Base-by-base conservation (phyloP, 2,113 vertebrate species). In the Rhea americana region DNA sequence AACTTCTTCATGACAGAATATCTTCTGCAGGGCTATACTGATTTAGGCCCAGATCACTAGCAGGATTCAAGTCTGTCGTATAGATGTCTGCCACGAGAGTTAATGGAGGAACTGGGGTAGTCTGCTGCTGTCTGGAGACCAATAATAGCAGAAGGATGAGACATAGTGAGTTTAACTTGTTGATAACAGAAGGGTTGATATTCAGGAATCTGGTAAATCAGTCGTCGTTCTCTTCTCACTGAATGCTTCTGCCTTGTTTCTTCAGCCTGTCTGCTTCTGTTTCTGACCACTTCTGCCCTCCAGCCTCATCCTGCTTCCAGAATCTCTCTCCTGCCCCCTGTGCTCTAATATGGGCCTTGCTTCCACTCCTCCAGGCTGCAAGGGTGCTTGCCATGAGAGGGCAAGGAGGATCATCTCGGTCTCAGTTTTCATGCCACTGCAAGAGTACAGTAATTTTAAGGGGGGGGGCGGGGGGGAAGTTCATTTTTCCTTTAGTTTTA, bases 1-100 rank as follows among this genome's bases (percentile, higher is more conserved):
- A 41, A 30, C 13, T 11, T 37, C 0, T 2, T 19, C 0, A 0
- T 43, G 43, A 11, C 22, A 61, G 66, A 67, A 7, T 1, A 39
- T 13, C 28, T 85, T 56, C 12, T 32, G 39, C 9, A 41, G 58
- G 2, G 35, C 15, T 65, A 51, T 1, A 3, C 39, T 76, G 63
- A 1, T 3, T 28, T 41, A 2, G 3, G 25, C 45, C 16, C 1
- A 7, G 59, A 28, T 28, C 7, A 2, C 43, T 63, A 16, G 75
- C 35, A 59, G 28, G 14, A 39, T 5, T 56, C 26, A 41, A 47
- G 15, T n/a, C 30, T 39, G 71, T n/a, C 62, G n/a, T 17, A 1
- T 6, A 32, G 55, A 39, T 68, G 71, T 43, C 59, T 87, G 43
- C 71, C 58, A 12, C 48, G 63, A 30, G 37, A 17, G 14, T 4